phyloP scores from a whole-genome alignment of 1,140 invertebrate genomes.

The Antheraea mylitta region DNA sequence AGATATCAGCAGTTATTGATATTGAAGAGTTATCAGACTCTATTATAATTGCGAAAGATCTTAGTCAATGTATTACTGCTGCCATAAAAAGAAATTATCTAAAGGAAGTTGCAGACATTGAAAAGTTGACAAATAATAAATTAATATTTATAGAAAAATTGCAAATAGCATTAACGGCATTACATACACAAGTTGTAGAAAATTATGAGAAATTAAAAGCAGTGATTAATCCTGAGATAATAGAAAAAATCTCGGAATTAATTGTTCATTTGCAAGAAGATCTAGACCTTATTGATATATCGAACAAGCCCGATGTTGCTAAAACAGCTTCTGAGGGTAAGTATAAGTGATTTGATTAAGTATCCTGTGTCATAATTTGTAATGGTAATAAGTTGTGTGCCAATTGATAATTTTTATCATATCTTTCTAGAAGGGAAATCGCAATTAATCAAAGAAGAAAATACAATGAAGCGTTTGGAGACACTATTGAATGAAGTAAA shows the following conservation, averaged over 20 bases:
- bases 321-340: background rate
- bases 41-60: conserved; percentile 23
- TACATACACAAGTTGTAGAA: conserved; percentile 27
- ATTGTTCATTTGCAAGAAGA: conserved; percentile 24
- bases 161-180: conserved; percentile 16
- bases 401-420: background rate
- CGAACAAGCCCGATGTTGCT: background rate
- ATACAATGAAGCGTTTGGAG: conserved; percentile 45
- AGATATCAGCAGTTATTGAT: conserved; percentile 16
- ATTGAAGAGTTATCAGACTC: conserved; percentile 22
- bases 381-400: background rate
- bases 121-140: conserved; percentile 15
- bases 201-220: conserved; percentile 21
- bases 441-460: conserved; percentile 17
- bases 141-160: conserved; percentile 20
- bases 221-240: conserved; percentile 11
- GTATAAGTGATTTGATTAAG: background rate
- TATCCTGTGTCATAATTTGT: background rate
- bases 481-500: conserved; percentile 48
- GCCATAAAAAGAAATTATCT: background rate
- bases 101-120: background rate
- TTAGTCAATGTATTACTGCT: conserved; percentile 17
- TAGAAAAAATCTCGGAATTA: conserved; percentile 24
- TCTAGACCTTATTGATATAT: conserved; percentile 10
- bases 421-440: background rate